A percentile compares a stretch with the other conserved stretches of the same genome.
Evolutionary conservation across 1,140 invertebrate species (phyloP).

Genomic region (Onthophagus taurus): DNA sequence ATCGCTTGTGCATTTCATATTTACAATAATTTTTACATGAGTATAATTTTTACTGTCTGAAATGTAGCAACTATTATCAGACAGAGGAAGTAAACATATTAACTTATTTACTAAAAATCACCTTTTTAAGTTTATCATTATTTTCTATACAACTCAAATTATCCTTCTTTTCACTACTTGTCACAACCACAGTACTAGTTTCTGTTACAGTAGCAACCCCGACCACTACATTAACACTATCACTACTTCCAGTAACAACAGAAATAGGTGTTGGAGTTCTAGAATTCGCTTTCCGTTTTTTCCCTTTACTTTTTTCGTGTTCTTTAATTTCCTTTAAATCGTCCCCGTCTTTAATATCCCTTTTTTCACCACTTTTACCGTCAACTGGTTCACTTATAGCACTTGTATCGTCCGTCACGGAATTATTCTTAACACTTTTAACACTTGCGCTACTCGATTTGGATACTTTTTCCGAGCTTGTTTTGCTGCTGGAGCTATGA

Average conservation of each 20-base stretch:
- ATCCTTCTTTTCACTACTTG: constrained; percentile 17
- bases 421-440: constrained; percentile 24
- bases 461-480: constrained; percentile 24
- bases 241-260: constrained; percentile 21
- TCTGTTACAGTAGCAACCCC: constrained; percentile 6
- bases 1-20: too few species aligned
- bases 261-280: constrained; percentile 34
- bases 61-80: too few species aligned
- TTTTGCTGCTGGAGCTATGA: constrained; percentile 27
- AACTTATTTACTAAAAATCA: constrained; percentile 15
- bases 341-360: constrained; percentile 31
- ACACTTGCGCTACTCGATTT: constrained; percentile 16
- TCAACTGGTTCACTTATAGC: background rate
- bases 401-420: constrained; percentile 22
- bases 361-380: constrained; percentile 33
- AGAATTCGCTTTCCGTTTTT: constrained; percentile 27
- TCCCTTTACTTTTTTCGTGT: constrained; percentile 33
- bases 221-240: constrained; percentile 23
- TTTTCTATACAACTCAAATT: constrained; percentile 18
- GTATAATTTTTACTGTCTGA: too few species aligned
- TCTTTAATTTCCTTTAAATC: constrained; percentile 34
- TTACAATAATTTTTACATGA: too few species aligned
- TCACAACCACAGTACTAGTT: background rate
- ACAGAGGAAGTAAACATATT: too few species aligned
- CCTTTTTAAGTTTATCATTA: constrained; percentile 32